A percentile compares a stretch with the other conserved stretches of the same genome.
These are phyloP conservation scores for Morphnarchus princeps DNA, from an alignment of 2,113 vertebrate species.

Conservation along the genomic window DNA sequence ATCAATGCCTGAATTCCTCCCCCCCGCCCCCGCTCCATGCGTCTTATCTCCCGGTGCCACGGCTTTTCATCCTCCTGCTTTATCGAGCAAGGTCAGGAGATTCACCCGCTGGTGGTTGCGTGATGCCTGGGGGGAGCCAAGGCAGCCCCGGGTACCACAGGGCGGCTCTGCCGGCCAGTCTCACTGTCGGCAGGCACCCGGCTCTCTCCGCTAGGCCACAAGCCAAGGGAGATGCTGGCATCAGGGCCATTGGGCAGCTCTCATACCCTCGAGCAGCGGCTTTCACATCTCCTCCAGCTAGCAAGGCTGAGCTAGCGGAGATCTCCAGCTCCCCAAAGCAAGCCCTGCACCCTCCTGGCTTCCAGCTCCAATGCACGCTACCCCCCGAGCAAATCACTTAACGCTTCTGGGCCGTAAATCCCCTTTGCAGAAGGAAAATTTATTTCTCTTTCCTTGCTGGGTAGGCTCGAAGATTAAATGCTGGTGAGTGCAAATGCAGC, in stretches of 20 bases:
- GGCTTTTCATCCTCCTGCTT: background rate
- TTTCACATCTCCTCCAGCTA: background rate
- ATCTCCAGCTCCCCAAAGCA: background rate
- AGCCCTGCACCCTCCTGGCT: background rate
- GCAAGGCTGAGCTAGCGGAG: background rate
- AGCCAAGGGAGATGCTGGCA: background rate
- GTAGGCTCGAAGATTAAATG: background rate
- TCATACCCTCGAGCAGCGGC: background rate
- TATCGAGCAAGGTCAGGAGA: background rate
- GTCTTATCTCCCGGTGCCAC: background rate
- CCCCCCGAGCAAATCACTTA: background rate
- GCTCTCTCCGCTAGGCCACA: background rate
- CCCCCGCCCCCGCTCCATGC: accelerated
- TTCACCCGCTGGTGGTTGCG: background rate
- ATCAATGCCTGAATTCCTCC: background rate
- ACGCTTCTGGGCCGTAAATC: background rate
- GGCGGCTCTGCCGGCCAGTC: background rate
- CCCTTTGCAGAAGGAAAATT: background rate
- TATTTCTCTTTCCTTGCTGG: background rate
- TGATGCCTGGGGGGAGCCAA: background rate
- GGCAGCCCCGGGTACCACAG: background rate
- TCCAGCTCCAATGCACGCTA: background rate
- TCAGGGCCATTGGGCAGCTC: accelerated
- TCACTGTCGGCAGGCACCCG: accelerated
- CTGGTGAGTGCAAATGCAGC: accelerated